Base-by-base conservation (phyloP, 2,797 vertebrate species). In the Darevskia nairensis region DNA sequence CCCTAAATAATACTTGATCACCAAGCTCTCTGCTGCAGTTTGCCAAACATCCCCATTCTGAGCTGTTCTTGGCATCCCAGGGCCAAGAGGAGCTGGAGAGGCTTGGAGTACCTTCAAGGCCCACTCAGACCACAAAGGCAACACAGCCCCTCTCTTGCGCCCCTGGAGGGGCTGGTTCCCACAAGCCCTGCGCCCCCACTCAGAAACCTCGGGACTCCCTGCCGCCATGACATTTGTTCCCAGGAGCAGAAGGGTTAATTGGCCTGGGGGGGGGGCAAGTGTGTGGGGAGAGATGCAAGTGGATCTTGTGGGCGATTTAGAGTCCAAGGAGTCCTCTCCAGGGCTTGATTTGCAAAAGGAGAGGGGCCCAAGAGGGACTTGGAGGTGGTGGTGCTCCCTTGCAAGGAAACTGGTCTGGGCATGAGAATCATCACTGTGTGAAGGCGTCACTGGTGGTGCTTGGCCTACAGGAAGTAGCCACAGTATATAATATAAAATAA, bases 161-260 rank as follows among this genome's bases (percentile, higher is more conserved):
- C 44, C 50, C 11, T 27, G 2, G 25, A 17, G 69, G 82, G n/a
- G 44, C n/a, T 4, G 32, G 39, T 61, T 75, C 69, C 8, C 83
- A 61, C 11, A 4, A 29, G 32, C 19, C 27, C 39, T 39, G 21
- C 27, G 2, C 17, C 41, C 2, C 3, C 0, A 8, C 29, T 69
- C 9, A 21, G n/a, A 69, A 68, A 27, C 19, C n/a, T n/a, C n/a
- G n/a, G n/a, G n/a, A n/a, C 15, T 13, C 6, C 8, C 6, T 21
- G 29, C 17, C 1, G n/a, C 39, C 64, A 7, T n/a, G 8, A 9
- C 8, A 7, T 44, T 44, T 29, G 15, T 61, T 82, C 39, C 80
- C 64, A 46, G 64, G 64, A 69, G 80, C 39, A 44, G 80, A 69
- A 82, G 61, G 64, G 80, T 82, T 82, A 69, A 82, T 69, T 44